phyloP scores from a whole-genome alignment of 2,888 invertebrate species.

The Notocelia uddmanniana region DNA sequence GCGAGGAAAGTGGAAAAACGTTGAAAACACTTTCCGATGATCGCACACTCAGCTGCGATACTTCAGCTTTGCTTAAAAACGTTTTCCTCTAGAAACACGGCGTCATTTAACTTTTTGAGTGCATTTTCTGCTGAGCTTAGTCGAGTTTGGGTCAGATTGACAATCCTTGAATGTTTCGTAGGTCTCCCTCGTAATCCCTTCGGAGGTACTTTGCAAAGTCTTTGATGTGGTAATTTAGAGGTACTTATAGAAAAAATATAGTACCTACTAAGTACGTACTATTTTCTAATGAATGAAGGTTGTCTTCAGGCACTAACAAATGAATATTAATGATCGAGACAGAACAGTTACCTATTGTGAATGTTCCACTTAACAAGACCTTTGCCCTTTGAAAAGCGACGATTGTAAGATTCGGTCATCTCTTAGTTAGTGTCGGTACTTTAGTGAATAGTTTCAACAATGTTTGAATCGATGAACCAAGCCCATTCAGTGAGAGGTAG shows the following conservation, averaged over 20 bases:
- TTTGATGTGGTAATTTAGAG: slow-evolving; percentile 1
- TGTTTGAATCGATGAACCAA: not conserved
- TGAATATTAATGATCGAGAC: slow-evolving; percentile 23
- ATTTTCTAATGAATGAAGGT: slow-evolving; percentile 19
- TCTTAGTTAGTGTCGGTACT: not conserved
- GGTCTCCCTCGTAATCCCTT: slow-evolving; percentile 12
- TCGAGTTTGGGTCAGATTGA: slow-evolving; percentile 6
- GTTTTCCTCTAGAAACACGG: slow-evolving; percentile 15
- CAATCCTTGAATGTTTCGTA: slow-evolving; percentile 12
- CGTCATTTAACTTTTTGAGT: slow-evolving; percentile 9
- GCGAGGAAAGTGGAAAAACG: slow-evolving; percentile 62
- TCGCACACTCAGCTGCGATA: slow-evolving; percentile 30
- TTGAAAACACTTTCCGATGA: slow-evolving; percentile 47
- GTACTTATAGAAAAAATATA: slow-evolving; percentile 8
- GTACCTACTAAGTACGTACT: too few species aligned
- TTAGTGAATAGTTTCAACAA: not conserved
- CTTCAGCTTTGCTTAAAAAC: slow-evolving; percentile 33
- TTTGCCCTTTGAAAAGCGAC: slow-evolving; percentile 6
- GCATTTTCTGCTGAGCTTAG: not conserved
- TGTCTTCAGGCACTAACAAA: slow-evolving; percentile 12
- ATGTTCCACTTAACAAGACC: not conserved
- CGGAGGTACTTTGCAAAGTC: slow-evolving; percentile 2
- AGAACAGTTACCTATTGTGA: slow-evolving; percentile 3
- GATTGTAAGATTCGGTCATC: slow-evolving; percentile 5
- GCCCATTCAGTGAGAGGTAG: too few species aligned